Conservation (phyloP, 2,888 invertebrate genomes). For the Cheilosia vulpina region DNA sequence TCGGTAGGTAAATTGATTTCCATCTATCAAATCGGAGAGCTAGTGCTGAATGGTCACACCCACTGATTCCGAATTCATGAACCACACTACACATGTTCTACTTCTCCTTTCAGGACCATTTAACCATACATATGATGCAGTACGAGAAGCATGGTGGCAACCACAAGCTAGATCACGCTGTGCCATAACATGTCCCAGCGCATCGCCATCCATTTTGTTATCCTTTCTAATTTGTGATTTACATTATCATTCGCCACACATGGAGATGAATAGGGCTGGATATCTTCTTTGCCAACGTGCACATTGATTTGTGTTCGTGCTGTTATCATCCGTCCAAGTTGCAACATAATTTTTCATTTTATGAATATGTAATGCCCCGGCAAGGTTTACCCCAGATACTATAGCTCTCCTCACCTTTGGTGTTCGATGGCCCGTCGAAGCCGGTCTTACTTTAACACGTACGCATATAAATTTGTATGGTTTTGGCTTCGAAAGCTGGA, state of each 20-base stretch:
- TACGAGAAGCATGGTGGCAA: slow-evolving; percentile 12
- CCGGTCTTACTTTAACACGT: slow-evolving; percentile 63
- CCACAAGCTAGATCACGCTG: slow-evolving; percentile 49
- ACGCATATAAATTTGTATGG: slow-evolving; percentile 67
- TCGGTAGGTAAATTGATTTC: slow-evolving; percentile 18
- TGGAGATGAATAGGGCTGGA: slow-evolving; percentile 47
- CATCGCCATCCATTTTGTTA: slow-evolving; percentile 60
- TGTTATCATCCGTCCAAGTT: slow-evolving; percentile 73
- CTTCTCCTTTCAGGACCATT: slow-evolving; percentile 9
- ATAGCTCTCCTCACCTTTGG: slow-evolving; percentile 33
- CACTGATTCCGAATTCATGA: slow-evolving; percentile 61
- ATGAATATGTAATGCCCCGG: slow-evolving; percentile 71
- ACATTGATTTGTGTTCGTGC: slow-evolving; percentile 70
- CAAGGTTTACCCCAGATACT: slow-evolving; percentile 37
- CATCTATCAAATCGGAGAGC: slow-evolving; percentile 23
- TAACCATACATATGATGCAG: slow-evolving; percentile 11
- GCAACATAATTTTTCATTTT: slow-evolving; percentile 74
- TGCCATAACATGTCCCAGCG: slow-evolving; percentile 41
- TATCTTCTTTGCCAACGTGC: slow-evolving; percentile 47
- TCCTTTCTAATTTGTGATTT: slow-evolving; percentile 74
- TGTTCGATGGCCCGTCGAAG: slow-evolving; percentile 10
- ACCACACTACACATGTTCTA: slow-evolving; percentile 38
- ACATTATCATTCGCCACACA: slow-evolving; percentile 73
- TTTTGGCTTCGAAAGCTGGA: slow-evolving; percentile 59
- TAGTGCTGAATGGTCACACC: slow-evolving; percentile 17